Percentiles rank a stretch among this genome's conserved stretches.
These are phyloP conservation scores for Gambusia yucatana DNA, from an alignment of 2,797 vertebrate species.

Conservation along the genomic window DNA sequence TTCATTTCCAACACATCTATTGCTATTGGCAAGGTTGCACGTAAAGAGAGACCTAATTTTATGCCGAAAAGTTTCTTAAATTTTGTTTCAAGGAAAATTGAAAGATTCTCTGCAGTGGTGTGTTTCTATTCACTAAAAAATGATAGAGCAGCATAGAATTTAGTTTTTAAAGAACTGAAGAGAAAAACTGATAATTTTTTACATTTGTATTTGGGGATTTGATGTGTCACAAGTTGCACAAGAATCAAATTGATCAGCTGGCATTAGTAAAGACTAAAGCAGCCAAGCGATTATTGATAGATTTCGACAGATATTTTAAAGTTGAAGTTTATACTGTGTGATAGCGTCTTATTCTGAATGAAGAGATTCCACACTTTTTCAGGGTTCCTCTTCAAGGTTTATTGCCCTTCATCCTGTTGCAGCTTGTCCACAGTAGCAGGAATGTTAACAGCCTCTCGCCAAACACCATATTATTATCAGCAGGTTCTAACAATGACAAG, in stretches of 20 bases:
- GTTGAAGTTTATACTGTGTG: not conserved
- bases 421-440: conserved; percentile 52
- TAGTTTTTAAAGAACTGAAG: not conserved
- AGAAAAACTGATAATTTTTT: not conserved
- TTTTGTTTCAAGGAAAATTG: not conserved
- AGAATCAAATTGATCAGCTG: not conserved
- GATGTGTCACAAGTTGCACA: not conserved
- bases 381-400: conserved; percentile 41
- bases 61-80: not conserved
- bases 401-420: conserved; percentile 23
- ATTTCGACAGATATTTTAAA: not conserved
- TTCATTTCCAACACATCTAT: not conserved
- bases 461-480: conserved; percentile 44
- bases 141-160: not conserved
- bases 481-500: conserved; percentile 20
- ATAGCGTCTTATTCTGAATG: conserved; percentile 5
- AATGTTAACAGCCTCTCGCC: conserved; percentile 48
- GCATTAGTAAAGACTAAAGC: not conserved
- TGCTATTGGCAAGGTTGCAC: not conserved
- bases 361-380: conserved; percentile 41
- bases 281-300: not conserved
- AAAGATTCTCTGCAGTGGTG: not conserved
- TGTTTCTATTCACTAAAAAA: not conserved
- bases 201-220: not conserved
- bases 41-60: not conserved